phyloP scores from a whole-genome alignment of 1,140 invertebrate genomes.

The Ridgeia piscesae region DNA sequence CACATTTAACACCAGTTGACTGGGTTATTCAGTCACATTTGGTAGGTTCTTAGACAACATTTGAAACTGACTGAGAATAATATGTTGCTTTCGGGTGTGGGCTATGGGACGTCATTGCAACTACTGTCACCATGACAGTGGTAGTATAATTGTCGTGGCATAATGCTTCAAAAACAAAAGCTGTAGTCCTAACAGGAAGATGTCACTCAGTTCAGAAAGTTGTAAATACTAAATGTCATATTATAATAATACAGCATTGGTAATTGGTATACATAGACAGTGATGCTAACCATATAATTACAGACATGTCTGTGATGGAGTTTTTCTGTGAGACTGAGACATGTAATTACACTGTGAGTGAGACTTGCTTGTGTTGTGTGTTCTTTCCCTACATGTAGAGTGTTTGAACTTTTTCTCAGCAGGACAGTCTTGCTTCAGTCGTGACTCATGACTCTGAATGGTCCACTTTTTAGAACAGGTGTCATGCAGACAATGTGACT shows the following conservation, averaged over 20 bases:
- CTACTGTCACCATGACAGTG: too few species aligned
- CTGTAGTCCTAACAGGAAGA: background rate
- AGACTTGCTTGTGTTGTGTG: too few species aligned
- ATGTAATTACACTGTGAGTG: background rate
- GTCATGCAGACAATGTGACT: background rate
- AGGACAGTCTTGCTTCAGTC: background rate
- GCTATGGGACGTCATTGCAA: too few species aligned
- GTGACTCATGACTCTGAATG: background rate
- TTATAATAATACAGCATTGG: background rate
- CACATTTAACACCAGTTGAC: too few species aligned
- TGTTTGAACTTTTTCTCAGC: too few species aligned
- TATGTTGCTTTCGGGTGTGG: too few species aligned
- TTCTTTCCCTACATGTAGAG: too few species aligned
- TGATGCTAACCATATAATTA: background rate
- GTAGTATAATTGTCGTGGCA: too few species aligned
- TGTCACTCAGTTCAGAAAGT: background rate
- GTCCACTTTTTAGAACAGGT: background rate
- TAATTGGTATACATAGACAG: background rate
- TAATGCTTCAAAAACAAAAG: too few species aligned
- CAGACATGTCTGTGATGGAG: background rate
- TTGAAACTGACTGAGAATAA: too few species aligned
- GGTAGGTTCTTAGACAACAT: too few species aligned
- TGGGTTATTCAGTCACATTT: too few species aligned
- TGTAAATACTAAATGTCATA: background rate
- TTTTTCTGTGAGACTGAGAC: background rate